A percentile compares a stretch with the other conserved stretches of the same genome.
These are phyloP conservation scores for Menidia beryllina DNA, from an alignment of 2,113 vertebrate genomes.

Conservation along the genomic window DNA sequence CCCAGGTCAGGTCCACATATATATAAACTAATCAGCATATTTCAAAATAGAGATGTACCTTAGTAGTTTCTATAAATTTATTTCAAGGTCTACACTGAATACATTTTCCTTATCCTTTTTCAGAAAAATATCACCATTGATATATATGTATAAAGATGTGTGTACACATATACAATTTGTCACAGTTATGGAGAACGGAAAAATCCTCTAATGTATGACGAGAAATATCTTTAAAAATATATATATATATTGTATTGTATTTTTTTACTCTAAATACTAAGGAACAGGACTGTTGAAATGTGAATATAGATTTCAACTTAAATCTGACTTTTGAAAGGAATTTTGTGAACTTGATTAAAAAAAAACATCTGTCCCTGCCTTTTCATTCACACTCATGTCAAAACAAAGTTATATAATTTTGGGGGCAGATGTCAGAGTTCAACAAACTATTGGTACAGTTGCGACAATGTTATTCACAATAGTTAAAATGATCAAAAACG, in stretches of 20 bases:
- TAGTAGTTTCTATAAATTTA: no score
- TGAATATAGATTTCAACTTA: not conserved
- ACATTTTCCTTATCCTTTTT: no score
- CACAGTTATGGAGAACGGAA: no score
- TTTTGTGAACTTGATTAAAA: not conserved
- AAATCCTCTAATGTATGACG: no score
- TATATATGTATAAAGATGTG: no score
- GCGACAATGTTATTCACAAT: not conserved
- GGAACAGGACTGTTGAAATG: not conserved
- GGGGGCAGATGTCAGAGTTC: not conserved
- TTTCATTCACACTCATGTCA: not conserved
- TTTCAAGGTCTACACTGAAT: no score
- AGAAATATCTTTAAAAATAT: no score
- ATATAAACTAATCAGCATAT: not conserved
- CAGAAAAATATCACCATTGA: no score
- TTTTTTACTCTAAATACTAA: no score
- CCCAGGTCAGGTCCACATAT: not conserved
- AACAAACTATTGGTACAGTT: conserved; percentile 5
- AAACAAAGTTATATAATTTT: not conserved
- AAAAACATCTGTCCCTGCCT: not conserved
- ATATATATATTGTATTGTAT: no score
- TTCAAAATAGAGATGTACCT: not conserved
- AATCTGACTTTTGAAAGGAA: not conserved
- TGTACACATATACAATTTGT: no score
- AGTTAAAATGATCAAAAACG: no score